Evolutionary conservation across 1,140 invertebrate species (phyloP).

Genomic region (Bombus cullumanus): DNA sequence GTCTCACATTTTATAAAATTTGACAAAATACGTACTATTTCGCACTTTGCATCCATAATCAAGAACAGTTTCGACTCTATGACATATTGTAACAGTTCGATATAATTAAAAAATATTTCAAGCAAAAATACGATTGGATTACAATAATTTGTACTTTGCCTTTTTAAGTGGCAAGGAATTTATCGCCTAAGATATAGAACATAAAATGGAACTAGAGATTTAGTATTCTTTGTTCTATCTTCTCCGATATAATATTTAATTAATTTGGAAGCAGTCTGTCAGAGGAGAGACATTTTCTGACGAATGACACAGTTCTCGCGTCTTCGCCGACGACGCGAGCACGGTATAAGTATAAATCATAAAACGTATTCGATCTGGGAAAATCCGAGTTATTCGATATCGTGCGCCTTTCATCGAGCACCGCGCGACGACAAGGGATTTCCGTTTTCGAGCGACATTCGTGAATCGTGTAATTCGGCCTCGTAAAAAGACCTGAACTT

Average conservation of each 20-base stretch:
- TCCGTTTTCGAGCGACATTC: conserved; percentile 52
- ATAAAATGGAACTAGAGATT: too few species aligned
- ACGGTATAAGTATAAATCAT: conserved; percentile 1
- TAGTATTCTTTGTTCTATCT: too few species aligned
- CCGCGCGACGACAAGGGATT: conserved; percentile 52
- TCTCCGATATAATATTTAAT: neutral
- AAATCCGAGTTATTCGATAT: conserved; percentile 61
- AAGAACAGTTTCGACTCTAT: too few species aligned
- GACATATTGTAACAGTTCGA: too few species aligned
- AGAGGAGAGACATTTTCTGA: neutral
- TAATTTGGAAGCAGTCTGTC: neutral
- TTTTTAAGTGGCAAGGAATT: too few species aligned
- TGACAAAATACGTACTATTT: too few species aligned
- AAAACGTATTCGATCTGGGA: conserved; percentile 44
- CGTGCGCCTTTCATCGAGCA: conserved; percentile 31
- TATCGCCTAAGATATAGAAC: too few species aligned
- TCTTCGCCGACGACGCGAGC: neutral
- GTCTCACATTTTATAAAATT: too few species aligned
- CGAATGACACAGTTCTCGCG: neutral
- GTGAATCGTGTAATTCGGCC: conserved; percentile 54
- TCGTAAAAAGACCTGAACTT: conserved; percentile 14
- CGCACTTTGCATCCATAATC: too few species aligned
- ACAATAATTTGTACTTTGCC: too few species aligned
- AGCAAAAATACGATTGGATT: too few species aligned
- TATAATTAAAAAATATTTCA: too few species aligned